Evolutionary conservation across 2,888 invertebrate genomes (phyloP), one percentile per base, ranked within the genome.

Genomic region (Drosophila flavopinicola): DNA sequence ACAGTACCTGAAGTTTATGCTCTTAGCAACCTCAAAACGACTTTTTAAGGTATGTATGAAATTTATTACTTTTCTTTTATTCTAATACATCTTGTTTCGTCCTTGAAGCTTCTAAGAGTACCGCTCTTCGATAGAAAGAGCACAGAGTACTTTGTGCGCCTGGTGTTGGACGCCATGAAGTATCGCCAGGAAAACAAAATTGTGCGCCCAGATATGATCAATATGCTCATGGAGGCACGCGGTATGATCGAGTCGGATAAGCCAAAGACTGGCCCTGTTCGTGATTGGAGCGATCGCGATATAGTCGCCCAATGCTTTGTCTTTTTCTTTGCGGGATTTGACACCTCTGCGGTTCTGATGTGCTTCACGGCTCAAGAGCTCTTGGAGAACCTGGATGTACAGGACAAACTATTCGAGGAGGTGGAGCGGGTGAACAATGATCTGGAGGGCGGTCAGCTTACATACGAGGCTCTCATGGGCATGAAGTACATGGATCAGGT

Each of bases 401-500:
- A 94, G 84, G 90, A 92, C 2, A 92, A 87, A 48, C 88, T 94
- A 0, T 91, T 91, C 1, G 75, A 92, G 35, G 94, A 94, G 90
- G 92, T 94, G 25, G 91, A 89, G 15, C 92, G 92, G 15, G 90
- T 92, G 2, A 88, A 92, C 4, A 75, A 71, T 0, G 90, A 91
- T n/a, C 53, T 91, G 3, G 90, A 91, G 5, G 91, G 90, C 0
- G 92, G 92, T 6, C 92, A 92, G 39, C 82, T 93, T 0, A 92
- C 92, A 39, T 94, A 93, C 66, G 93, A 92, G 29, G 91, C 91
- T 0, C 88, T 94, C 0, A 92, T 93, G 74, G 91, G 90, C 33
- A 93, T 94, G 93, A 92, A 92, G 39, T 94, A 94, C 60, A 80
- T 94, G 91, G 94, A 94, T 69, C 90, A 91, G 82, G 88, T 91